Conservation (phyloP, 2,797 vertebrate species). For the Pangasius mekongensis region DNA sequence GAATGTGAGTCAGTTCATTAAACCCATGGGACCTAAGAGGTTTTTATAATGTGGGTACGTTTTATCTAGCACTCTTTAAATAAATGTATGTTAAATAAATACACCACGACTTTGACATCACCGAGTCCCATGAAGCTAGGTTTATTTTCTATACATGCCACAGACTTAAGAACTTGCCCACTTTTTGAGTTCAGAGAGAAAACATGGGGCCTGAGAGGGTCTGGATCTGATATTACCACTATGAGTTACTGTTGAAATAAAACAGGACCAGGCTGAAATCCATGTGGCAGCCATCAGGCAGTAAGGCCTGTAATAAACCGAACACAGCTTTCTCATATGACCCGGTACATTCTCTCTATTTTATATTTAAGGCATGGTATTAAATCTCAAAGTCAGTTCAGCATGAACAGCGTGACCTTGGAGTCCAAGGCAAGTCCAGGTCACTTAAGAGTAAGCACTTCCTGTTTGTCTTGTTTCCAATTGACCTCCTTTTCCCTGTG, state of each 20-base stretch:
- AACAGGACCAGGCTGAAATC: slow-evolving; percentile 35
- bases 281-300: slow-evolving; percentile 37
- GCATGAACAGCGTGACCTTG: not conserved
- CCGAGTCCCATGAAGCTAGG: not conserved
- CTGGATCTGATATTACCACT: slow-evolving; percentile 31
- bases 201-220: not conserved
- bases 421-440: not conserved
- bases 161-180: slow-evolving; percentile 1
- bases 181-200: slow-evolving; percentile 5
- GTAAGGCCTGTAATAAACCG: not conserved
- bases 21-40: not conserved
- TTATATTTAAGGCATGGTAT: slow-evolving; percentile 2
- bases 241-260: slow-evolving; percentile 39
- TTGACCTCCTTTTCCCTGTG: slow-evolving; percentile 17
- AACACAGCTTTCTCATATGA: not conserved
- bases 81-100: slow-evolving; percentile 16
- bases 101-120: not conserved
- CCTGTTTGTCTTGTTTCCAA: slow-evolving; percentile 23
- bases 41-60: not conserved
- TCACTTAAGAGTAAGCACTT: not conserved
- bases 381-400: slow-evolving; percentile 23
- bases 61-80: not conserved
- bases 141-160: slow-evolving; percentile 7
- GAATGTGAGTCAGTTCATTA: not conserved
- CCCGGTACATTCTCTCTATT: not conserved